Conservation (phyloP, 2,888 invertebrate genomes). For the Amblyjoppa fuscipennis region DNA sequence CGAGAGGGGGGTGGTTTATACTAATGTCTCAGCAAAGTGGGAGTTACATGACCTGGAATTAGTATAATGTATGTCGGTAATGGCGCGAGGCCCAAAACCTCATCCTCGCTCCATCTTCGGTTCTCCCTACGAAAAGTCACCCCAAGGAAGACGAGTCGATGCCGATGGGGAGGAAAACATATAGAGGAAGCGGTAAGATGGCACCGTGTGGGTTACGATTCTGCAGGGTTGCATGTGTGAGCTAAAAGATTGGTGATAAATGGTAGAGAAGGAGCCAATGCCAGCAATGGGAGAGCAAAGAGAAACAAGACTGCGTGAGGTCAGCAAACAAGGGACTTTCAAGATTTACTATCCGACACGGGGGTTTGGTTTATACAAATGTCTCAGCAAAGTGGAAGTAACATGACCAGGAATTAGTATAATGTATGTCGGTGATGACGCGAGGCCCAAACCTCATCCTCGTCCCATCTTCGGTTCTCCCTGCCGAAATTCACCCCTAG, state of each 20-base stretch:
- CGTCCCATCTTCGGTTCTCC: constrained; percentile 4
- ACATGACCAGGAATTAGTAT: constrained; percentile 79
- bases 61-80: constrained; percentile 75
- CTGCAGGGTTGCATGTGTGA: constrained; percentile 7
- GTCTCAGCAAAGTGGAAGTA: constrained; percentile 77
- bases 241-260: background rate
- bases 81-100: constrained; percentile 42
- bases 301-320: constrained; percentile 3
- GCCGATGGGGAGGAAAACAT: background rate
- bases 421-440: constrained; percentile 72
- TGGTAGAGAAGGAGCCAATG: background rate
- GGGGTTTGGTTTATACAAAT: constrained; percentile 76
- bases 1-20: constrained; percentile 69
- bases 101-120: constrained; percentile 8
- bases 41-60: constrained; percentile 78
- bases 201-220: constrained; percentile 32
- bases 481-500: background rate
- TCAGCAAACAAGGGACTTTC: background rate
- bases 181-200: constrained; percentile 29
- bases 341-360: constrained; percentile 31
- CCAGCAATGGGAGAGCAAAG: constrained; percentile 4
- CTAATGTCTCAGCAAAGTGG: constrained; percentile 78
- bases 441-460: constrained; percentile 28
- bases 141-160: background rate
- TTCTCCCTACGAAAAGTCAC: background rate